Evolutionary conservation across 30 jellyfish, hydroid and myxozoan species (phyloP).

Genomic region (Turritopsis rubra): DNA sequence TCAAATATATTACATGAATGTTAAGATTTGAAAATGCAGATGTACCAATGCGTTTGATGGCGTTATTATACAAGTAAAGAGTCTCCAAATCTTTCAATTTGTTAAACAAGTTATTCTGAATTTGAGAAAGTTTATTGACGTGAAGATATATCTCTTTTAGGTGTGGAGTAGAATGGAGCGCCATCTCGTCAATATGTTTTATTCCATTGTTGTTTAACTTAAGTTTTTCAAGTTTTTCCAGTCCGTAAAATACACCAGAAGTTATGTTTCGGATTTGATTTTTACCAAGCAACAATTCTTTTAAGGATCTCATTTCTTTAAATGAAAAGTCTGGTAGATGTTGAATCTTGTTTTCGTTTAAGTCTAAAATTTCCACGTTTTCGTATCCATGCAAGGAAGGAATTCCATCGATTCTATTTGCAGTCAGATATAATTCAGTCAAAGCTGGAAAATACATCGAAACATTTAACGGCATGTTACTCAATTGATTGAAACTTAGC

Average conservation of each 20-base stretch:
- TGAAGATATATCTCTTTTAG: constrained; percentile 15
- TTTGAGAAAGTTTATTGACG: neutral
- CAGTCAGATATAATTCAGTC: neutral
- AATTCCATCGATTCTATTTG: neutral
- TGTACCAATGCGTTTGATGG: neutral
- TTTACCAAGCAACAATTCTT: constrained; percentile 10
- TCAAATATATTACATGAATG: neutral
- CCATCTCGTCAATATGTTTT: constrained; percentile 10
- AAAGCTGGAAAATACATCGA: constrained; percentile 4
- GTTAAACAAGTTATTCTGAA: neutral
- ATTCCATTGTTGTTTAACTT: constrained; percentile 18
- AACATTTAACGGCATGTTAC: neutral
- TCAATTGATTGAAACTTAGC: neutral
- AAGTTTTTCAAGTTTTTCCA: neutral
- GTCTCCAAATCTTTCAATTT: neutral
- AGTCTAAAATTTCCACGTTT: neutral
- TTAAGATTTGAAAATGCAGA: neutral
- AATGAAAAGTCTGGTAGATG: neutral
- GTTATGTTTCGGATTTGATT: neutral
- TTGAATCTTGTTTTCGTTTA: neutral
- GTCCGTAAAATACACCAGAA: neutral
- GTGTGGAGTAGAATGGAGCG: constrained; percentile 8
- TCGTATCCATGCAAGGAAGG: neutral
- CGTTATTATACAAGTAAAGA: neutral
- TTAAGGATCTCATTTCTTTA: neutral